Percentiles rank a stretch among this genome's conserved stretches.
phyloP scores from a whole-genome alignment of 2,113 vertebrate genomes.

The Sminthopsis crassicaudata region DNA sequence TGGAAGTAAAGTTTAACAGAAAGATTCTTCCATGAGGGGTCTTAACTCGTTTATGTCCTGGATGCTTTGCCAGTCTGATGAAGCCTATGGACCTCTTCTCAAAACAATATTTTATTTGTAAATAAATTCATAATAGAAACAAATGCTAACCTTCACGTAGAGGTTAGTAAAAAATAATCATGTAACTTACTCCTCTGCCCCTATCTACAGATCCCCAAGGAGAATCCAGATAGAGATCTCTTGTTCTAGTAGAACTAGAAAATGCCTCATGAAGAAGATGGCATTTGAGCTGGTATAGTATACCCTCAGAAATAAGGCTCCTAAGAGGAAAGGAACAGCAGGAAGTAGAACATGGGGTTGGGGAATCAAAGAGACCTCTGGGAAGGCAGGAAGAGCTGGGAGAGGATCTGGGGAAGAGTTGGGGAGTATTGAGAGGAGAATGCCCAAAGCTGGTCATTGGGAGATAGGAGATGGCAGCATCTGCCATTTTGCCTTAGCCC shows the following conservation, averaged over 20 bases:
- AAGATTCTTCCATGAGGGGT: neutral
- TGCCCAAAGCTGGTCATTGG: neutral
- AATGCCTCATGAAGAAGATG: neutral
- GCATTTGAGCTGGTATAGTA: neutral
- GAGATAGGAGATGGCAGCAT: neutral
- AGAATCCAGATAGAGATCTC: neutral
- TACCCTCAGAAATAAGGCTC: neutral
- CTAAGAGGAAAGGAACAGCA: neutral
- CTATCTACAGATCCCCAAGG: neutral
- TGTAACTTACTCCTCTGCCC: neutral
- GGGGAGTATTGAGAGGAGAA: neutral
- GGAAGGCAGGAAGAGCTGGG: neutral
- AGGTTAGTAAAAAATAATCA: neutral
- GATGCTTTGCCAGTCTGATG: neutral
- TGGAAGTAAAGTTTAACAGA: neutral
- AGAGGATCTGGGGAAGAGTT: rapidly evolving
- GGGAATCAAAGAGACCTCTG: neutral
- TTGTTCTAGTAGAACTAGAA: neutral
- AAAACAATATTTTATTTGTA: neutral
- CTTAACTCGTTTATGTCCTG: neutral
- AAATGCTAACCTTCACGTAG: neutral
- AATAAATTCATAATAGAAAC: neutral
- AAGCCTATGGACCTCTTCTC: neutral
- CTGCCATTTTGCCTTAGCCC: neutral
- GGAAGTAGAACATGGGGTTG: neutral